phyloP scores from a whole-genome alignment of 2,113 vertebrate genomes.

The Pseudopodoces humilis region DNA sequence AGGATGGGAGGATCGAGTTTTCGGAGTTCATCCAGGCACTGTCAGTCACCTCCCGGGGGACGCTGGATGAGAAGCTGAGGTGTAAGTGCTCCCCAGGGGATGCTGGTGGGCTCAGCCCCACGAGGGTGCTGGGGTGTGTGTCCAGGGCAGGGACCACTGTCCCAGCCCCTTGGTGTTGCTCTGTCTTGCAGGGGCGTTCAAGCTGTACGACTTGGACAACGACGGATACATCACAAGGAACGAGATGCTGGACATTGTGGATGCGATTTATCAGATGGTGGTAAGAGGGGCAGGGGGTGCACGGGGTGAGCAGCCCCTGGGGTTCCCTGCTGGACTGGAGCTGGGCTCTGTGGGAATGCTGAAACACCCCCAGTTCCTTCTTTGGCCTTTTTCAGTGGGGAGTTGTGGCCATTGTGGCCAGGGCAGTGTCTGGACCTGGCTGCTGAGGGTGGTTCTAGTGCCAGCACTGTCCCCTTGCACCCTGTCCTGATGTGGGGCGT shows the following conservation, averaged over 20 bases:
- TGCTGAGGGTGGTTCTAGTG: not conserved
- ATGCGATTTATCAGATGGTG: conserved; percentile 99
- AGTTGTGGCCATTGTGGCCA: accelerated
- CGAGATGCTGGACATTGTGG: conserved; percentile 98
- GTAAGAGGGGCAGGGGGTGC: conserved; percentile 66
- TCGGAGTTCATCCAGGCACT: conserved; percentile 98
- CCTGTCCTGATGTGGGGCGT: not conserved
- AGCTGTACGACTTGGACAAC: conserved; percentile 95
- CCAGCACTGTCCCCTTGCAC: accelerated
- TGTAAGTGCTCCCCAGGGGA: conserved; percentile 76
- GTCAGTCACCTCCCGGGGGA: conserved; percentile 96
- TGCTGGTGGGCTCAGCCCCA: not conserved
- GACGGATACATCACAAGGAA: conserved; percentile 97
- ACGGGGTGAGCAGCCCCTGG: accelerated
- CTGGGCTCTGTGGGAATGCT: not conserved
- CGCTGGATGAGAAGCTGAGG: conserved; percentile 95
- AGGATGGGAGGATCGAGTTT: conserved; percentile 98
- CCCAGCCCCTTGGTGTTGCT: not conserved
- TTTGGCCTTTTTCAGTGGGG: not conserved
- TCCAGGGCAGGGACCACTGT: accelerated
- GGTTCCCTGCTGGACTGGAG: not conserved
- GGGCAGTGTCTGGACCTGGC: not conserved
- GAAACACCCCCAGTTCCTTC: not conserved
- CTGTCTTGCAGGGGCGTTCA: conserved; percentile 90
- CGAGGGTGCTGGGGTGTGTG: not conserved